phyloP scores from a whole-genome alignment of 2,888 invertebrate genomes.

The Endomychus coccineus region DNA sequence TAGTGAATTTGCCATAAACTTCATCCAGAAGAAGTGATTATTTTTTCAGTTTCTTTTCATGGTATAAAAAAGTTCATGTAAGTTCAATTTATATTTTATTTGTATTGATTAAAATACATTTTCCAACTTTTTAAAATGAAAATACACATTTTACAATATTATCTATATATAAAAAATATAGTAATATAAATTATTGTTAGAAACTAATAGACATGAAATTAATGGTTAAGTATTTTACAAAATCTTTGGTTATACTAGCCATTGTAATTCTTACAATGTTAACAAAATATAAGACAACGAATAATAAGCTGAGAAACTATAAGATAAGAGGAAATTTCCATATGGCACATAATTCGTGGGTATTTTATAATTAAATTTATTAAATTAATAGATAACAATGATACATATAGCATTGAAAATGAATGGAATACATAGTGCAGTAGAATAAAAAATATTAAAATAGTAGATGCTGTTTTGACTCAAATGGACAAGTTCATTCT shows the following conservation, averaged over 20 bases:
- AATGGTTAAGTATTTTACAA: slow-evolving; percentile 41
- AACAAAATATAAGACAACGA: slow-evolving; percentile 26
- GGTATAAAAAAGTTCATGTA: too few relatives aligned
- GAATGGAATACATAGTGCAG: too few relatives aligned
- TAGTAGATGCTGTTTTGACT: too few relatives aligned
- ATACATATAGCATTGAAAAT: too few relatives aligned
- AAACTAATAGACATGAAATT: slow-evolving; percentile 29
- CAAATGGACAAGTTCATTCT: too few relatives aligned
- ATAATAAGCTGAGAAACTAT: slow-evolving; percentile 23
- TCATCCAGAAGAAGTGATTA: too few relatives aligned
- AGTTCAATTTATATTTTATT: slow-evolving; percentile 34
- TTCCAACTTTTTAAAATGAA: slow-evolving; percentile 40
- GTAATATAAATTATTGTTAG: slow-evolving; percentile 22
- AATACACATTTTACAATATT: slow-evolving; percentile 40
- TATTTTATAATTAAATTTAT: too few relatives aligned
- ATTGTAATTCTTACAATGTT: slow-evolving; percentile 30
- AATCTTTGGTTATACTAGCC: slow-evolving; percentile 46
- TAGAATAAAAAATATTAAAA: too few relatives aligned
- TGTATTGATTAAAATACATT: slow-evolving; percentile 43
- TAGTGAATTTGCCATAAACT: too few relatives aligned
- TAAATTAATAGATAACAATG: too few relatives aligned
- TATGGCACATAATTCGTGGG: too few relatives aligned
- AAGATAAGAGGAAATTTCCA: slow-evolving; percentile 25
- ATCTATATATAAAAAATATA: slow-evolving; percentile 30
- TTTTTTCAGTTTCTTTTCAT: too few relatives aligned